Base-by-base conservation (phyloP, 1,140 invertebrate genomes). In the Mycetomoellerius zeteki region DNA sequence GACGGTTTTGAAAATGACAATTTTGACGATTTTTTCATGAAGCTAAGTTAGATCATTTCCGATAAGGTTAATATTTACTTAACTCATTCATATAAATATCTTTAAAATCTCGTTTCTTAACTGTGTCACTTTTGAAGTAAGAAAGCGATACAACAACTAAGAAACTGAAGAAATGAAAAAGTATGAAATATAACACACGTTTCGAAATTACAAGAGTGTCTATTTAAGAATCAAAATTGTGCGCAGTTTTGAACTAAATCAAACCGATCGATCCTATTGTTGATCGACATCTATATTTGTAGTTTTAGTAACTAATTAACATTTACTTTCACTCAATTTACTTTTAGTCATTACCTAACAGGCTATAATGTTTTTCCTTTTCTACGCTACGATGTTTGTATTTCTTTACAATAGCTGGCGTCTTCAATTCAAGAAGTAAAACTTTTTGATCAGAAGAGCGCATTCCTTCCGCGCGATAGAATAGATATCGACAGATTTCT, bases 351-450 rank as follows among this genome's bases (percentile, higher is more conserved):
- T 6, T 56, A 21, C 0, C 16, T 47, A 69, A 69, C 12, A 2
- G n/a, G 5, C 3, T 14, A 3, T 12, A 65, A 67, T 47, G 4
- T 47, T 69, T 50, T 50, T 14, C 4, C 12, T 69, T 50, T 69
- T 27, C 2, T n/a, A 27, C 12, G 6, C 2, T 24, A 43, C 2
- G 0, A 24, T 19, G 21, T 50, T 50, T 50, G 37, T 47, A 50
- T 24, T 69, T 3, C 43, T 69, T 69, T 50, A 50, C 16, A 47
- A 64, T 30, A 50, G 56, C 10, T 12, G 24, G 10, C 3, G 8
- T 47, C 64, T 65, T 52, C 52, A 69, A 67, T 67, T 67, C 30
- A 21, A 67, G n/a, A 62, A 67, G n/a, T 50, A 21, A 73, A 30
- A 50, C 19, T 43, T 47, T 19, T 47, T 58, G 0, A 72, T 72